Conservation (phyloP, 2,888 invertebrate genomes). For the Mechanitis mazaeus region DNA sequence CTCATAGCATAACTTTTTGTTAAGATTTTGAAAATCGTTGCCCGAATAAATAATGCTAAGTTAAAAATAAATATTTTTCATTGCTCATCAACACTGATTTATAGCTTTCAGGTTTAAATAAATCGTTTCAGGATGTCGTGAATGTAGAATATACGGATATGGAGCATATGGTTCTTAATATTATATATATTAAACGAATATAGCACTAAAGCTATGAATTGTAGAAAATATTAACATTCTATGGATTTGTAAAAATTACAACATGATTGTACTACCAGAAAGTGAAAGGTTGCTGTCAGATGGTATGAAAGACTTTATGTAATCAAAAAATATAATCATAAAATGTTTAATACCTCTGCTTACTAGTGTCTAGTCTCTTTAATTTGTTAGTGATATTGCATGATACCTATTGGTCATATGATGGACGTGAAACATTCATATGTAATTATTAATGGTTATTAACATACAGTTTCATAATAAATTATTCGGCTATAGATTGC, state of each 20-base stretch:
- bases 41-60: no score
- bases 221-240: no score
- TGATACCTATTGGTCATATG: constrained; percentile 37
- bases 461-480: no score
- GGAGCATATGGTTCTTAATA: no score
- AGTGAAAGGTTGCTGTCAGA: constrained; percentile 60
- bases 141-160: constrained; percentile 9
- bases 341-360: no score
- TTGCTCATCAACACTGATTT: constrained; percentile 50
- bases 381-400: constrained; percentile 33
- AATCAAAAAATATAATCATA: no score
- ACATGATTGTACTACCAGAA: constrained; percentile 38
- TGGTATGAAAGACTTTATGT: constrained; percentile 36
- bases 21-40: no score
- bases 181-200: no score
- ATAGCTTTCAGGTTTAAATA: constrained; percentile 46
- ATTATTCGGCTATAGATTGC: no score
- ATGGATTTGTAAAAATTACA: no score
- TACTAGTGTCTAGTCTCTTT: constrained; percentile 9
- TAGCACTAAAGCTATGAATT: no score
- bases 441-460: constrained; percentile 21
- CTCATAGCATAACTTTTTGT: no score
- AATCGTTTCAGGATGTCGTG: constrained; percentile 58
- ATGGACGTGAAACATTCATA: constrained; percentile 38
- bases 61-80: constrained; percentile 49